Conservation (phyloP, 1,140 invertebrate species). For the Procambarus clarkii region DNA sequence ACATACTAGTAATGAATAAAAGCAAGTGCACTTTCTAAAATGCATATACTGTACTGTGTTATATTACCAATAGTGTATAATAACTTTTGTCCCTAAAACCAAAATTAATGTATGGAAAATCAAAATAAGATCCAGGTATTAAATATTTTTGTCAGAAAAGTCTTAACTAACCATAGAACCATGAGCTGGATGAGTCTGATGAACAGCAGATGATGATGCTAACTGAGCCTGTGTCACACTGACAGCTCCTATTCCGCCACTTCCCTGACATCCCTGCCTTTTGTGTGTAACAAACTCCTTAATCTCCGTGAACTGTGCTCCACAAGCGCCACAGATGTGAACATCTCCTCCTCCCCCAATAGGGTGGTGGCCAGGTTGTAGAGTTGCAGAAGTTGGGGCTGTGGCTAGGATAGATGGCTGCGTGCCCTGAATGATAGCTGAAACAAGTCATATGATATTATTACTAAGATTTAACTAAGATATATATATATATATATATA, state of each 20-base stretch:
- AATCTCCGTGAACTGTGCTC: slow-evolving; percentile 43
- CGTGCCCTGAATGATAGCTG: slow-evolving; percentile 6
- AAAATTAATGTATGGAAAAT: too few relatives aligned
- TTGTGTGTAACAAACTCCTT: slow-evolving; percentile 56
- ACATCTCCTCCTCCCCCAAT: slow-evolving; percentile 26
- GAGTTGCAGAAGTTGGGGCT: slow-evolving; percentile 6
- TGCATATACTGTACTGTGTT: too few relatives aligned
- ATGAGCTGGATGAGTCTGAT: slow-evolving; percentile 13
- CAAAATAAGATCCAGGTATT: too few relatives aligned
- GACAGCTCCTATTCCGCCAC: not conserved
- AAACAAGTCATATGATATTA: not conserved
- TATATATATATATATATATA: too few relatives aligned
- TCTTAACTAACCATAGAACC: slow-evolving; percentile 30
- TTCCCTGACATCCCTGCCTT: slow-evolving; percentile 42
- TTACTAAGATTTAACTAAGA: too few relatives aligned
- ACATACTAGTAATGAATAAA: too few relatives aligned
- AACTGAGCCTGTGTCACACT: slow-evolving; percentile 16
- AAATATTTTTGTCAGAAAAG: not conserved
- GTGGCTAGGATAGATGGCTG: slow-evolving; percentile 23
- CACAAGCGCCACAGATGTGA: slow-evolving; percentile 46
- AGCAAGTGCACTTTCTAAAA: too few relatives aligned
- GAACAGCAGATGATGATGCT: not conserved
- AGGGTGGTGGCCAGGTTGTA: not conserved
- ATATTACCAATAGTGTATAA: too few relatives aligned
- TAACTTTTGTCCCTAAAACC: too few relatives aligned